Evolutionary conservation across 2,113 vertebrate genomes (phyloP).

Genomic region (Corynorhinus townsendii): DNA sequence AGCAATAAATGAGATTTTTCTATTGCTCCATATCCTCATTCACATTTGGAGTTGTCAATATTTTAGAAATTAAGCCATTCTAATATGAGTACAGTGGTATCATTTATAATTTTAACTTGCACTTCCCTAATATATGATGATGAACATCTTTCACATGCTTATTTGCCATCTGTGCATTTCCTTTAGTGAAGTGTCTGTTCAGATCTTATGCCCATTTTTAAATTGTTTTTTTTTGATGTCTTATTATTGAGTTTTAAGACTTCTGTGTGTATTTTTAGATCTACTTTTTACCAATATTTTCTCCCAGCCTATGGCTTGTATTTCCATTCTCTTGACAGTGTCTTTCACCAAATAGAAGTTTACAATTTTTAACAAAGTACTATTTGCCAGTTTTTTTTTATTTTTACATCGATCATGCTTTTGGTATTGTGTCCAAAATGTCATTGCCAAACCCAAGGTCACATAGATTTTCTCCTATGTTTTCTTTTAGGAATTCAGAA

Average conservation of each 20-base stretch:
- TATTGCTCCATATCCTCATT: not conserved
- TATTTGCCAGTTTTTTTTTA: not conserved
- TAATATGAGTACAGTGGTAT: not conserved
- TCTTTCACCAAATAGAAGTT: not conserved
- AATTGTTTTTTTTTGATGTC: not conserved
- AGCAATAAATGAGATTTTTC: not conserved
- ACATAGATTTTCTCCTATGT: not conserved
- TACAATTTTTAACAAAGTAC: not conserved
- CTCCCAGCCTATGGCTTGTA: not conserved
- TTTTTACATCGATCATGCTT: not conserved
- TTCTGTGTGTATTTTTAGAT: not conserved
- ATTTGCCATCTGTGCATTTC: not conserved
- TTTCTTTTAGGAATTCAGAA: not conserved
- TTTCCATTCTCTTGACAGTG: not conserved
- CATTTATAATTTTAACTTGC: not conserved
- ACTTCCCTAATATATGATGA: not conserved
- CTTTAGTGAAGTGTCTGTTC: not conserved
- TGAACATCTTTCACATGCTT: not conserved
- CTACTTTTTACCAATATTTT: not conserved
- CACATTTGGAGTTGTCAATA: not conserved
- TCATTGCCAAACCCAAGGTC: not conserved
- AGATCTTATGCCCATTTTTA: not conserved
- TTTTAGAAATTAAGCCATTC: not conserved
- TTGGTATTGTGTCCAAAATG: not conserved
- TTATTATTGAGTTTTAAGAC: not conserved